These are phyloP conservation scores for Heliconius hortense DNA, from an alignment of 2,888 invertebrate species.

Conservation along the genomic window DNA sequence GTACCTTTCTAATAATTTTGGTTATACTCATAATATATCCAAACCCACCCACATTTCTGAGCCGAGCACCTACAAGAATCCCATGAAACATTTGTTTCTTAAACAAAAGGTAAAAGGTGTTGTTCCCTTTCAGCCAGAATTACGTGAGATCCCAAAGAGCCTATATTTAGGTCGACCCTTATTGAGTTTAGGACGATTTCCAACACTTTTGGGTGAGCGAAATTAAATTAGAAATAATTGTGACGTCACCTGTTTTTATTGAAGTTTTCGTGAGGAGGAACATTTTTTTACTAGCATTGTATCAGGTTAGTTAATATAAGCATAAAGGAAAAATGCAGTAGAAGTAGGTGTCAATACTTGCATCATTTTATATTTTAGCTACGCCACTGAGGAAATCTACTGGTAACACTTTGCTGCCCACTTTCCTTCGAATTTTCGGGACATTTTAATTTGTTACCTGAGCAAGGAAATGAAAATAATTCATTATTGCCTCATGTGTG, in stretches of 20 bases:
- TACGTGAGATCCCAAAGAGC: conserved; percentile 15
- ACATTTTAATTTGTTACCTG: too few species aligned
- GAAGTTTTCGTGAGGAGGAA: not conserved
- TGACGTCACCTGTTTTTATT: not conserved
- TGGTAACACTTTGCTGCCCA: too few species aligned
- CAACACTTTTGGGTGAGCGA: conserved; percentile 10
- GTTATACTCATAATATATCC: too few species aligned
- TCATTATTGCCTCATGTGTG: too few species aligned
- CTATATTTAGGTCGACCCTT: conserved; percentile 16
- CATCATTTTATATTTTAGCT: too few species aligned
- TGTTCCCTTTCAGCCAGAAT: conserved; percentile 10
- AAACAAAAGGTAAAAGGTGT: conserved; percentile 24
- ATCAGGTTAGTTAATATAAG: too few species aligned
- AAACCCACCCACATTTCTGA: too few species aligned
- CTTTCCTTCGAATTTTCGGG: too few species aligned
- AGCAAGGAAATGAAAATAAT: too few species aligned
- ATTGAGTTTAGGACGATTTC: conserved; percentile 20
- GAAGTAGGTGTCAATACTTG: too few species aligned
- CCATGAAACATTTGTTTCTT: conserved; percentile 3
- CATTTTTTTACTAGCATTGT: not conserved
- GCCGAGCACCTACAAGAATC: not conserved
- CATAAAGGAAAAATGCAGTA: not conserved
- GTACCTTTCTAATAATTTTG: too few species aligned
- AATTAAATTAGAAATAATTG: conserved; percentile 25
- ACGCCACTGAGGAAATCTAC: too few species aligned